phyloP scores from a whole-genome alignment of 1,140 invertebrate genomes.

The Drosophila jambulina region DNA sequence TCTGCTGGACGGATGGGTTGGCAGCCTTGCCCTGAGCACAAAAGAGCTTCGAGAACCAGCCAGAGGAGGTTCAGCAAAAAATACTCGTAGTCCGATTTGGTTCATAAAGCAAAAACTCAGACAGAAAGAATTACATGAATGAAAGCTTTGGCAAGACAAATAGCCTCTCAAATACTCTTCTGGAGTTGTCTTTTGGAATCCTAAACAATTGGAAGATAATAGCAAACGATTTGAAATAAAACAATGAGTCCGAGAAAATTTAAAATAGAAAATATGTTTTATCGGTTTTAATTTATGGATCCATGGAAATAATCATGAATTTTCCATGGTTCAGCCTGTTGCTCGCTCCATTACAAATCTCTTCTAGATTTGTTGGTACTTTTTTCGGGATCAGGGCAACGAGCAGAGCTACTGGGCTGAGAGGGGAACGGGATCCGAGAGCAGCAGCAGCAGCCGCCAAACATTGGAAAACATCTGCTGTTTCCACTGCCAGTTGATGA shows the following conservation, averaged over 20 bases:
- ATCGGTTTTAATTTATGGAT: too few species aligned
- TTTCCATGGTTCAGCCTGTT: slow-evolving; percentile 8
- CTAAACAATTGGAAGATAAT: neutral
- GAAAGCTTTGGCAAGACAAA: neutral
- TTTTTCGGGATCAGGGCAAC: slow-evolving; percentile 10
- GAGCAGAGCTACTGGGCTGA: slow-evolving; percentile 2
- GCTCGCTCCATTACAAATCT: slow-evolving; percentile 38
- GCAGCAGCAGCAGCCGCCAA: slow-evolving; percentile 71
- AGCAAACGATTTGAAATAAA: neutral
- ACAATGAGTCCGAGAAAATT: neutral
- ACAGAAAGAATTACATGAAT: slow-evolving; percentile 28
- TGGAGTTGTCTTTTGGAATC: neutral
- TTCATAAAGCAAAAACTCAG: slow-evolving; percentile 73
- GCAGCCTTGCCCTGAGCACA: slow-evolving; percentile 62
- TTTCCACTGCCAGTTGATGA: slow-evolving; percentile 75
- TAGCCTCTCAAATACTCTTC: slow-evolving; percentile 5
- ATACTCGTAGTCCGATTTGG: slow-evolving; percentile 55
- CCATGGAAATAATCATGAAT: neutral
- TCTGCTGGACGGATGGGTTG: slow-evolving; percentile 22
- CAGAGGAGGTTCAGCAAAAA: slow-evolving; percentile 21
- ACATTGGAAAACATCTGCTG: slow-evolving; percentile 81
- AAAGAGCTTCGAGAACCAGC: slow-evolving; percentile 22
- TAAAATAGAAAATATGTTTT: too few species aligned
- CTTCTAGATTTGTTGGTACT: slow-evolving; percentile 26
- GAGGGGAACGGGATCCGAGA: slow-evolving; percentile 26